Base-by-base conservation (phyloP, 2,888 invertebrate species). In the Drosophila testacea region DNA sequence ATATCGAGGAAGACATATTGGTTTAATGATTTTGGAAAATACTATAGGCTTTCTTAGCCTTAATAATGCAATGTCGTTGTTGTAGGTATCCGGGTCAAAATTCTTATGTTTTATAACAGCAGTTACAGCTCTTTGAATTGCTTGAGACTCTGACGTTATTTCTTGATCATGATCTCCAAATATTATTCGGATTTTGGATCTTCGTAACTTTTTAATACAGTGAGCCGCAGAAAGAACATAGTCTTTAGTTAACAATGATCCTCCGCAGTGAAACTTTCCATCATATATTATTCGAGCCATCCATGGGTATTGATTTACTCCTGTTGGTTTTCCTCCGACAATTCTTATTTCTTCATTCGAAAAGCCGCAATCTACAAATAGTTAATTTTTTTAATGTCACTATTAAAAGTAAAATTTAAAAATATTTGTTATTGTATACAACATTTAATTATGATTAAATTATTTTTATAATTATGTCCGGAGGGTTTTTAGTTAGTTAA, bases 241-340 rank as follows among this genome's bases (percentile, higher is more conserved):
- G 92, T 97, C 96, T 47, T 95, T 95, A 61, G 96, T 96, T 47
- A 97, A 93, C 32, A 97, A 93, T 3, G 97, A 96, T 27, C 96
- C 97, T 0, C 97, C 97, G 89, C 97, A 97, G 91, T 97, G 97
- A 93, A 97, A 97, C 92, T 96, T 96, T 0, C 97, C 97, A 89
- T 97, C 96, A 91, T 97, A 97, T 11, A 97, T 96, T 61, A 97
- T 94, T 47, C 97, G 94, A 4, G 96, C 97, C 92, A 97, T 95
- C 97, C 97, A 97, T 7, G 97, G 97, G 92, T 96, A 97, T 79
- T 96, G 95, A 93, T 97, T 96, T 36, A 96, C 94, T 56, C 96
- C 95, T 0, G 97, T 96, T 27, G 97, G 96, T 87, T 95, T 94
- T 11, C 97, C 97, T 55, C 97, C 97, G 61, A 97, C 96, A 77